phyloP scores from a whole-genome alignment of 2,888 invertebrate species.

The Melikaiella ostensackeni region DNA sequence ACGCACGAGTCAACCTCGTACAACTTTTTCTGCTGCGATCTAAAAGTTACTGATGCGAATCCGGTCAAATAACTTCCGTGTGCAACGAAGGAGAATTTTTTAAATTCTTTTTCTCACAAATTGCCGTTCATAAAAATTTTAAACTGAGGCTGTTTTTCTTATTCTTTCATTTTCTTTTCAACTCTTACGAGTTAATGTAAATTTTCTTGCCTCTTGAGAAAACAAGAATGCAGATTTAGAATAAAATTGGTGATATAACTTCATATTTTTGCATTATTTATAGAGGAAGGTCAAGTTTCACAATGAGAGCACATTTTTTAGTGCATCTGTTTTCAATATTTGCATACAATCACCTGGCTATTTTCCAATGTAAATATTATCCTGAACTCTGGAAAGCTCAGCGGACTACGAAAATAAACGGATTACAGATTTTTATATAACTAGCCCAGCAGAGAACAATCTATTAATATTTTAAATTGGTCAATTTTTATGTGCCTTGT shows the following conservation, averaged over 20 bases:
- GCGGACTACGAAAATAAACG: not conserved
- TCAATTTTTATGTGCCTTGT: too few relatives aligned
- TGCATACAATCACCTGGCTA: not conserved
- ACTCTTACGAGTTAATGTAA: not conserved
- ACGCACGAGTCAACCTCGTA: not conserved
- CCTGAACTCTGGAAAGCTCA: not conserved
- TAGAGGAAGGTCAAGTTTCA: not conserved
- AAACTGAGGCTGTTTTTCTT: not conserved
- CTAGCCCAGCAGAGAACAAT: not conserved
- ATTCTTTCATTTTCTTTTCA: not conserved
- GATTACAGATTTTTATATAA: not conserved
- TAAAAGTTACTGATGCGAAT: conserved; percentile 19
- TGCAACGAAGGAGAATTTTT: not conserved
- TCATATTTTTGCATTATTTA: not conserved
- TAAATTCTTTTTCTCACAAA: not conserved
- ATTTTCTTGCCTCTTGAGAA: not conserved
- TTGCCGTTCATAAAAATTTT: not conserved
- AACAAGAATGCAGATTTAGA: not conserved
- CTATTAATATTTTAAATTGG: too few relatives aligned
- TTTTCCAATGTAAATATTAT: not conserved
- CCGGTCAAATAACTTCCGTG: conserved; percentile 17
- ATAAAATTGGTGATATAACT: not conserved
- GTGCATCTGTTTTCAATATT: not conserved
- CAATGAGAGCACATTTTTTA: too few relatives aligned
- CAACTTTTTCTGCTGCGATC: not conserved